phyloP scores from a whole-genome alignment of 2,888 invertebrate genomes.

The Sesamia inferens region DNA sequence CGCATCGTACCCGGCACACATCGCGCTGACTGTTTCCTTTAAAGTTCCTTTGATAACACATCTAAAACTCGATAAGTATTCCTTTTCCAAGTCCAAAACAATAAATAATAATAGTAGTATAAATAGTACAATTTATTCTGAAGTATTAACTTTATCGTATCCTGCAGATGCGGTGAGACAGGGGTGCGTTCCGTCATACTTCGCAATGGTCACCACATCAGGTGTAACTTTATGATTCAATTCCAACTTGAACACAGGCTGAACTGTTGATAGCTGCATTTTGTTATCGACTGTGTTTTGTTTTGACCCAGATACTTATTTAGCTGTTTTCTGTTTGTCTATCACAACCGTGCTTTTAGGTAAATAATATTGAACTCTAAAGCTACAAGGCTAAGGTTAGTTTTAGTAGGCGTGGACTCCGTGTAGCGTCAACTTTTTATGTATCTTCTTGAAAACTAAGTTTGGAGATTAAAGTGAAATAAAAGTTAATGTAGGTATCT shows the following conservation, averaged over 20 bases:
- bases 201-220: constrained; percentile 94
- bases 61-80: not conserved
- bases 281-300: constrained; percentile 59
- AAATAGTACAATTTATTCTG: not conserved
- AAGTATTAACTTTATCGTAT: constrained; percentile 91
- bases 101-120: too few relatives aligned
- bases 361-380: too few relatives aligned
- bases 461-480: too few relatives aligned
- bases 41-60: not conserved
- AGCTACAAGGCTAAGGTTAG: too few relatives aligned
- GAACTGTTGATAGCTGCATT: constrained; percentile 84
- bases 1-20: too few relatives aligned
- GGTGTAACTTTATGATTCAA: constrained; percentile 94
- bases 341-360: too few relatives aligned
- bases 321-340: constrained; percentile 6
- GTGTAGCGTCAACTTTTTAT: too few relatives aligned
- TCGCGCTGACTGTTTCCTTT: not conserved
- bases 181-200: constrained; percentile 96
- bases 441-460: too few relatives aligned
- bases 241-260: constrained; percentile 94
- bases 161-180: constrained; percentile 96
- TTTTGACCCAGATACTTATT: constrained; percentile 45
- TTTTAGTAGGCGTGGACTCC: too few relatives aligned
- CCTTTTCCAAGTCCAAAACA: not conserved
- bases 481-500: too few relatives aligned